Evolutionary conservation across 2,797 vertebrate genomes (phyloP).

Genomic region (Antennarius maculatus): DNA sequence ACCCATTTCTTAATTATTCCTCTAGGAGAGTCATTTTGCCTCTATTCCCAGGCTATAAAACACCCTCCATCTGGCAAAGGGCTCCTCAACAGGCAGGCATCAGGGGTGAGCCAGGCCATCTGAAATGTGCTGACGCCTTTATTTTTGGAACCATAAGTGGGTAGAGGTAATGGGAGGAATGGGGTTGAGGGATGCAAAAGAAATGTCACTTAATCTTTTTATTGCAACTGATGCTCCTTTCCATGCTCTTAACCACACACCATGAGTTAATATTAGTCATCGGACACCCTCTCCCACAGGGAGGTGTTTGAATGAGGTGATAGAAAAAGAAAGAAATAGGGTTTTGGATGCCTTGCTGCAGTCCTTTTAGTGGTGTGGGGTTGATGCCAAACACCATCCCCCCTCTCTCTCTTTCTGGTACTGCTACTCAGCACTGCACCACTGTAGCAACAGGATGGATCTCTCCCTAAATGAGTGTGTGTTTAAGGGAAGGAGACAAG

Average conservation of each 20-base stretch:
- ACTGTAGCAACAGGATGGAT: constrained; percentile 69
- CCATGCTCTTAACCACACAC: constrained; percentile 48
- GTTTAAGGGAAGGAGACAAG: constrained; percentile 25
- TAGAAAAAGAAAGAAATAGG: constrained; percentile 28
- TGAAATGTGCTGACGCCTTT: constrained; percentile 71
- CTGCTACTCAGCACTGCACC: constrained; percentile 76
- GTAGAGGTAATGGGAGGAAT: constrained; percentile 44
- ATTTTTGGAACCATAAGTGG: constrained; percentile 44
- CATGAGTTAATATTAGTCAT: constrained; percentile 60
- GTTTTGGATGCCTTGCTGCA: constrained; percentile 61
- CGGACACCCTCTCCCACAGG: constrained; percentile 26
- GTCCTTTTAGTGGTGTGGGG: constrained; percentile 62
- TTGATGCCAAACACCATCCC: constrained; percentile 53
- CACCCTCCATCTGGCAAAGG: constrained; percentile 69
- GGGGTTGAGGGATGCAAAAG: constrained; percentile 30
- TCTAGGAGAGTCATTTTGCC: constrained; percentile 50
- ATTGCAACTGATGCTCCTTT: constrained; percentile 45
- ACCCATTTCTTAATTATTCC: constrained; percentile 75
- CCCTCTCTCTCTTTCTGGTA: constrained; percentile 45
- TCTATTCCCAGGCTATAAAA: constrained; percentile 55
- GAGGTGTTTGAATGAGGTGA: constrained; percentile 35
- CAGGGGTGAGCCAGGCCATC: constrained; percentile 51
- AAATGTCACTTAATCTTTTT: constrained; percentile 49
- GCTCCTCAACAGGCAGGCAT: constrained; percentile 57
- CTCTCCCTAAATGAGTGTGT: constrained; percentile 43